A percentile compares a stretch with the other conserved stretches of the same genome.
Evolutionary conservation across 2,797 vertebrate species (phyloP).

Genomic region (Pangasius larnaudii): DNA sequence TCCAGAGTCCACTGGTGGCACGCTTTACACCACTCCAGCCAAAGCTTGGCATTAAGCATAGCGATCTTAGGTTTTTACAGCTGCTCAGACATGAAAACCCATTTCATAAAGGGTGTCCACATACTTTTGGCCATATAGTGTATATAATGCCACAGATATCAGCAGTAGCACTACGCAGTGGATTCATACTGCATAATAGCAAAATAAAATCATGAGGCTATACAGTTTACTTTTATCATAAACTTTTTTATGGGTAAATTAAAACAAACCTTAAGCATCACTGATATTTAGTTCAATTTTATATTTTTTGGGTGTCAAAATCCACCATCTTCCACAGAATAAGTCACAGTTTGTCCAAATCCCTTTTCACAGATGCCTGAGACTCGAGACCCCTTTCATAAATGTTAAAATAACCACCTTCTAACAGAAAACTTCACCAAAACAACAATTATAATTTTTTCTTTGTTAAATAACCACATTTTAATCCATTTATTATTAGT

Average conservation of each 20-base stretch:
- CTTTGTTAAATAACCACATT: neutral
- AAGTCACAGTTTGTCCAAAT: neutral
- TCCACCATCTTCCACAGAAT: neutral
- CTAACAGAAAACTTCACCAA: neutral
- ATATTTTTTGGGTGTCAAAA: neutral
- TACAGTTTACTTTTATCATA: neutral
- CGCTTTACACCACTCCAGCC: neutral
- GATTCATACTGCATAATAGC: neutral
- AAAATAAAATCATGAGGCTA: neutral
- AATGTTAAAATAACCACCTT: neutral
- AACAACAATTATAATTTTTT: neutral
- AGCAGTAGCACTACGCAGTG: neutral
- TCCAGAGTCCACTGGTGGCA: neutral
- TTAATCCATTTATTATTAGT: neutral
- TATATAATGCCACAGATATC: neutral
- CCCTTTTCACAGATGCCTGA: neutral
- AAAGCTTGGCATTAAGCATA: neutral
- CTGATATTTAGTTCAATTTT: neutral
- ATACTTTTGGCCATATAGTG: too few species aligned
- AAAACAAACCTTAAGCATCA: neutral
- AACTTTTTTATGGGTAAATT: neutral
- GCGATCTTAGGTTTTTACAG: neutral
- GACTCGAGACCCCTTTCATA: neutral
- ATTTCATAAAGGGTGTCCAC: neutral
- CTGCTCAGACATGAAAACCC: neutral